Conservation (phyloP, 2,113 vertebrate species). For the Pachycephala philippinensis region DNA sequence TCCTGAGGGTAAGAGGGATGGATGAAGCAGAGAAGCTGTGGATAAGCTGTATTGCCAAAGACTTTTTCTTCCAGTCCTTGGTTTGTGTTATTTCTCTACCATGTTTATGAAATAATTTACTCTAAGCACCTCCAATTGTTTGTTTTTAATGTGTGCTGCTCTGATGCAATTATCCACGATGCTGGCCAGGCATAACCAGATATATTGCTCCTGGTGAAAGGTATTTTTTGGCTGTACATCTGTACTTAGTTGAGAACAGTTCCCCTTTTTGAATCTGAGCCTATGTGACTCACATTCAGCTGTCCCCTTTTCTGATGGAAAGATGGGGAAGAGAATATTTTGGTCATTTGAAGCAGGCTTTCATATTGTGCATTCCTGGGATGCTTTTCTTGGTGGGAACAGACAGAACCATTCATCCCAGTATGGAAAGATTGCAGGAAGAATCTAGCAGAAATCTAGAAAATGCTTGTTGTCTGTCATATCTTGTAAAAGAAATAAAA, state of each 20-base stretch:
- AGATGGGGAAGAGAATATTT: neutral
- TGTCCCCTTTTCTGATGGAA: neutral
- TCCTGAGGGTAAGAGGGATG: neutral
- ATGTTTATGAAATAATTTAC: neutral
- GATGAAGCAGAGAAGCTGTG: neutral
- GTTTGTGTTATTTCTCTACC: neutral
- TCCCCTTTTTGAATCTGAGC: neutral
- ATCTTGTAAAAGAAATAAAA: neutral
- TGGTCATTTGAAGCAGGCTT: neutral
- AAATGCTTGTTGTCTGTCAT: neutral
- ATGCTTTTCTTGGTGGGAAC: conserved; percentile 47
- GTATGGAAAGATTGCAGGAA: neutral
- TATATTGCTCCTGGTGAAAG: neutral
- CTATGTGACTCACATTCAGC: neutral
- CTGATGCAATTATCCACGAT: neutral
- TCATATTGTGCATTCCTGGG: conserved; percentile 21
- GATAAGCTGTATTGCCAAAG: neutral
- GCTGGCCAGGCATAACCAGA: neutral
- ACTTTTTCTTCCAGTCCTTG: neutral
- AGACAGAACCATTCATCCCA: conserved; percentile 39
- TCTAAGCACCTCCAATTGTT: neutral
- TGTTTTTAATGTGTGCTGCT: neutral
- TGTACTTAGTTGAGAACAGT: neutral
- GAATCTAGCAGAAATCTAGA: neutral
- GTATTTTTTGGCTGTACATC: neutral